Base-by-base conservation (phyloP, 2,113 vertebrate genomes). In the Rhinoderma darwinii region DNA sequence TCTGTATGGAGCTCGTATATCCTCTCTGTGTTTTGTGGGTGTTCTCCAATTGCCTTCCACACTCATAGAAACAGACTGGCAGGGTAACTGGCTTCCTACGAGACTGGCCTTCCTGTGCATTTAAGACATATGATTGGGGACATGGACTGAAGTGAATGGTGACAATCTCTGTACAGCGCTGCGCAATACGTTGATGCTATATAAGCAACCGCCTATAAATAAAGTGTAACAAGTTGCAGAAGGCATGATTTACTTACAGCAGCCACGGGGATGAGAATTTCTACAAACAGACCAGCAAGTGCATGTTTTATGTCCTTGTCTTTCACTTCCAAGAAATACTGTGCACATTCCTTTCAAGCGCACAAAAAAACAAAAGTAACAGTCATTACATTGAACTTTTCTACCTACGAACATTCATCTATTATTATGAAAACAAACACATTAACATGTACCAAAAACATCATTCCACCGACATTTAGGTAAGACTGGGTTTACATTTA, bases 221-320 rank as follows among this genome's bases (percentile, higher is more conserved):
- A 32, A 0, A 10, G 35, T 35, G 8, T n/a, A 32, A 12, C 30
- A 2, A 14, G n/a, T 68, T 9, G 7, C 0, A 72, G 7, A 32
- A 11, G 39, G 74, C 14, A 74, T 11, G 56, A 75, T 87, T 88
- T 93, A 97, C 97, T 98, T 92, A 99, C 98, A 94, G 98, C 98
- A 93, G 98, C 98, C 61, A 99, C 98, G 89, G 98, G 98, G 89
- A 99, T 98, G 88, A 99, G 98, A 91, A 99, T 99, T 94, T 99
- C 98, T 86, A 99, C 98, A 93, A 99, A 99, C 88, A 99, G 96
- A 89, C 98, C 98, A 72, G 98, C 98, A 88, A 99, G 95, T 37
- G 98, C 97, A 87, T 99, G 98, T 88, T 99, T 99, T 91, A 99
- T 96, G 91, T 99, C 98, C 92, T 99, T 99, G 93, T 99, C 98